Evolutionary conservation across 2,888 invertebrate species (phyloP), one percentile per base, ranked within the genome.

Genomic region (Cosmia trapezina): DNA sequence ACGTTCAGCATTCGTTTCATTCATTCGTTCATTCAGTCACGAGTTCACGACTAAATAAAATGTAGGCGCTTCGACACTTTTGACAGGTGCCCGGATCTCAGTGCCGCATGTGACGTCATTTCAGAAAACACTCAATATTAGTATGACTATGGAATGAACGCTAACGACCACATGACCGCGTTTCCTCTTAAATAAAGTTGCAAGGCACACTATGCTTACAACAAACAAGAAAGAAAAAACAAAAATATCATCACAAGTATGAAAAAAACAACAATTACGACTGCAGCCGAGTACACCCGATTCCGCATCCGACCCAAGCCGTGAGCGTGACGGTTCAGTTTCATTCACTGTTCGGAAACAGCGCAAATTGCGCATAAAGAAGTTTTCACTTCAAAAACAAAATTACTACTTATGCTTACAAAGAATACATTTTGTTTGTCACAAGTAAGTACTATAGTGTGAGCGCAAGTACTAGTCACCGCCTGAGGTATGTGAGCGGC

Each of bases 221-320:
- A 54, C 17, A 60, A 43, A 12, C 67, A 70, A 70, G 56, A 45
- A 33, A 19, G 0, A 70, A 41, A 22, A 51, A 22, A 60, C 8
- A 9, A 41, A 43, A 17, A 60, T 41, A 45, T 22, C 5, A 17
- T 22, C 6, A 17, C 1, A 60, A 41, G 14, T 22, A 22, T 4
- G 1, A n/a, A 37, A 1, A 43, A 43, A 60, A 43, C n/a, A 43
- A 28, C 28, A 28, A 14, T 3, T 43, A 41, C 8, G 41, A 43
- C 17, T 22, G 22, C n/a, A 59, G 41, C 8, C n/a, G 8, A 60
- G n/a, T n/a, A 8, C 8, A n/a, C 14, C 4, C 57, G 37, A 57
- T 37, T 57, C 19, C 12, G 33, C 11, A 1, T 4, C n/a, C 51
- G 17, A 61, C 6, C 17, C 37, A 19, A 22, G 1, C 12, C 6